These are phyloP conservation scores for Tetramorium alpestre DNA, from an alignment of 1,140 invertebrate species.

Conservation along the genomic window DNA sequence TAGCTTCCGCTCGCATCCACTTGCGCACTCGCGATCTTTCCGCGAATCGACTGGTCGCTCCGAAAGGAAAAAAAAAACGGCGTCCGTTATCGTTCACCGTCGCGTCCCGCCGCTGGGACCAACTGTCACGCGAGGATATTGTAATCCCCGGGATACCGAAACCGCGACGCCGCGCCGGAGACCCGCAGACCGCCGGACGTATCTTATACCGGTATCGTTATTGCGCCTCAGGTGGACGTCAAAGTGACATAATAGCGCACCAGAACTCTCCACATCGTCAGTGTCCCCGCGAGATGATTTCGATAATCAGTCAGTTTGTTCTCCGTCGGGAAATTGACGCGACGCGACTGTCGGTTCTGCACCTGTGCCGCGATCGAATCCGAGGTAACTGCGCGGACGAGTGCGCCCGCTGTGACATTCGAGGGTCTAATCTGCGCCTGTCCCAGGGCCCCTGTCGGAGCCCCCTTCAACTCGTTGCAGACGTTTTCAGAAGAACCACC, in stretches of 20 bases:
- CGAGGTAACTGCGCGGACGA: background rate
- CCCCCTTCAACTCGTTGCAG: slow-evolving; percentile 41
- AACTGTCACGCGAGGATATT: slow-evolving; percentile 22
- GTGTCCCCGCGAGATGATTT: background rate
- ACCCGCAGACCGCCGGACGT: background rate
- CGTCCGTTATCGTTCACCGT: slow-evolving; percentile 18
- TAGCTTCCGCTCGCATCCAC: slow-evolving; percentile 77
- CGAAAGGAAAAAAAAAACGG: background rate
- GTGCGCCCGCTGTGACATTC: slow-evolving; percentile 62
- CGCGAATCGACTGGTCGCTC: slow-evolving; percentile 20
- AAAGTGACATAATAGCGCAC: slow-evolving; percentile 70
- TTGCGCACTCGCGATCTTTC: slow-evolving; percentile 71
- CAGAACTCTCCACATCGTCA: slow-evolving; percentile 69
- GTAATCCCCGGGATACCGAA: background rate
- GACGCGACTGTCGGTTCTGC: slow-evolving; percentile 3
- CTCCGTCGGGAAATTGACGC: slow-evolving; percentile 5
- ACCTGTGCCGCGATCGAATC: slow-evolving; percentile 46
- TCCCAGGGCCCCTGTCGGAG: slow-evolving; percentile 20
- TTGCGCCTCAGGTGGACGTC: slow-evolving; percentile 65
- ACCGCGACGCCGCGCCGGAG: background rate
- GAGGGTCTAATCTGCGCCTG: slow-evolving; percentile 28
- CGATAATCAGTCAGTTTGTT: background rate
- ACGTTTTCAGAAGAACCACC: slow-evolving; percentile 64
- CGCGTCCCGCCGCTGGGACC: background rate
- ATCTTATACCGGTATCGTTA: background rate